Conservation (phyloP, 2,113 vertebrate species). For the Chiloscyllium plagiosum region DNA sequence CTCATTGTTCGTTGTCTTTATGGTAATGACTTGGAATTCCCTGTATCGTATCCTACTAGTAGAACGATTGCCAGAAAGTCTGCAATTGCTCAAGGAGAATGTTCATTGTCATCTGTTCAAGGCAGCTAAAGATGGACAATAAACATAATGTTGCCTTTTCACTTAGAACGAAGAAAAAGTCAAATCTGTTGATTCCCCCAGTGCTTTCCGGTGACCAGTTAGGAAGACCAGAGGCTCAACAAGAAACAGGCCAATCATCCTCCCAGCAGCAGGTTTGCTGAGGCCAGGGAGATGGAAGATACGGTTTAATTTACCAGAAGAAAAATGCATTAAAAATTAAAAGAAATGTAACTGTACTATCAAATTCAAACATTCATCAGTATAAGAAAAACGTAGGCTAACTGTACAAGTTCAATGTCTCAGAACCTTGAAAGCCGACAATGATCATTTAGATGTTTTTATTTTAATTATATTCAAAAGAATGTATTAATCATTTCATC, state of each 20-base stretch:
- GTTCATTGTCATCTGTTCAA: neutral
- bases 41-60: neutral
- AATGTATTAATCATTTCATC: constrained; percentile 24
- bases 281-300: neutral
- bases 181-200: neutral
- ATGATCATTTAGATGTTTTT: constrained; percentile 16
- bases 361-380: constrained; percentile 31
- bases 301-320: constrained; percentile 11
- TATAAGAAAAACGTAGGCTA: neutral
- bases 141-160: neutral
- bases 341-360: constrained; percentile 2
- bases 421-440: neutral
- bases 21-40: neutral
- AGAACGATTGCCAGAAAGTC: neutral
- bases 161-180: neutral
- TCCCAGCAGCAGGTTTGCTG: neutral
- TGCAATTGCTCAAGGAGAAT: neutral
- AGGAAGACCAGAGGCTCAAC: neutral
- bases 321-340: constrained; percentile 33
- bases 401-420: neutral
- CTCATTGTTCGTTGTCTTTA: neutral
- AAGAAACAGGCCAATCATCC: neutral
- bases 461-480: neutral
- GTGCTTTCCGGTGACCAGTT: neutral
- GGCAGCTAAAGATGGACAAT: neutral